Evolutionary conservation across 37 sponge, comb jelly and placozoan species (phyloP).

Genomic region (Eunapius fragilis): DNA sequence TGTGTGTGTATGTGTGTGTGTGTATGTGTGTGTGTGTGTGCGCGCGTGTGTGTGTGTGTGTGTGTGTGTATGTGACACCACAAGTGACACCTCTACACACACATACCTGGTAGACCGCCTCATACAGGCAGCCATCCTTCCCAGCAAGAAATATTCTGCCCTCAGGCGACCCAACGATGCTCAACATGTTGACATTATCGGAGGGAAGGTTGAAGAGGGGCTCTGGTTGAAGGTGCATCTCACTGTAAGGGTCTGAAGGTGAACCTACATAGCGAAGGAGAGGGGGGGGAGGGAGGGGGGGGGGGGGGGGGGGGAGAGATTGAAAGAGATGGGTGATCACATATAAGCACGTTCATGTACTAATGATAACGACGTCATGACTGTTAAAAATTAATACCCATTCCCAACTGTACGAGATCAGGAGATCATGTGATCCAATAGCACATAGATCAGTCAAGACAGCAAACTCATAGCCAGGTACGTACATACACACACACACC

Average conservation of each 20-base stretch:
- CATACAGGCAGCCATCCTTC: constrained; percentile 93
- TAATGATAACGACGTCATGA: too few relatives aligned
- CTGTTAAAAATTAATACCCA: not conserved
- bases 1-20: not conserved
- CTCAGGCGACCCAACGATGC: constrained; percentile 46
- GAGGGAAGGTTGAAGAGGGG: constrained; percentile 91
- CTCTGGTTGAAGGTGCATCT: constrained; percentile 96
- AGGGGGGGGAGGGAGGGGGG: not conserved
- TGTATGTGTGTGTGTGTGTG: not conserved
- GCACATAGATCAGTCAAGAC: too few relatives aligned
- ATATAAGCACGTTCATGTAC: too few relatives aligned
- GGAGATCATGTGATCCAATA: too few relatives aligned
- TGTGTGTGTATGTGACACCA: too few relatives aligned
- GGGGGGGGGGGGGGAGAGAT: not conserved
- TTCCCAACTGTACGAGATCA: too few relatives aligned
- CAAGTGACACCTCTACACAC: not conserved
- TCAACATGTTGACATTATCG: constrained; percentile 80
- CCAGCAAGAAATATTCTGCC: constrained; percentile 92
- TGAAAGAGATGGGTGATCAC: not conserved
- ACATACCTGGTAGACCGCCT: constrained; percentile 85
- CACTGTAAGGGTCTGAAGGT: constrained; percentile 48
- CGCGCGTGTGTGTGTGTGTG: too few relatives aligned
- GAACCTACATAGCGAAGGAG: constrained; percentile 9
- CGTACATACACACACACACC: too few relatives aligned
- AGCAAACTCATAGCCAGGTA: too few relatives aligned